Conservation (phyloP, 2,797 vertebrate genomes). For the Knipowitschia caucasica region DNA sequence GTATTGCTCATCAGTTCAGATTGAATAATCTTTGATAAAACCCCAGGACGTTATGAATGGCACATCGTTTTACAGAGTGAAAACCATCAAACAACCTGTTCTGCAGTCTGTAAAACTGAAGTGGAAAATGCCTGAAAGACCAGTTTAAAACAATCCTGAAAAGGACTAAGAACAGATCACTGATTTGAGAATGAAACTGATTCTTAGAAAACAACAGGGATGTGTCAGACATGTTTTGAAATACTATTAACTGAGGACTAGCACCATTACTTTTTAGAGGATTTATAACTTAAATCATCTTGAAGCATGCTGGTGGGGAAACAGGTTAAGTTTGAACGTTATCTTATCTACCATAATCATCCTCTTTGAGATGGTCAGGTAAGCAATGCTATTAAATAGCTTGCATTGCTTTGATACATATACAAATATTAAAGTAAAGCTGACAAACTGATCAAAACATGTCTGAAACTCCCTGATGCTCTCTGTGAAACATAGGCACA, state of each 20-base stretch:
- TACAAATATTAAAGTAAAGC: slow-evolving; percentile 24
- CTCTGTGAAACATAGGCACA: slow-evolving; percentile 81
- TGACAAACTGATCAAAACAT: slow-evolving; percentile 36
- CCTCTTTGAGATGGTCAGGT: not conserved
- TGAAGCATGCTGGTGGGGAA: too few relatives aligned
- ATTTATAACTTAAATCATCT: not conserved
- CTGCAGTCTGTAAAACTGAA: not conserved
- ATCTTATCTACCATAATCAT: not conserved
- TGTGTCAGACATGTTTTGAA: slow-evolving; percentile 38
- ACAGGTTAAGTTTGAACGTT: not conserved
- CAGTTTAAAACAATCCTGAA: slow-evolving; percentile 23
- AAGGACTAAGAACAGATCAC: slow-evolving; percentile 13
- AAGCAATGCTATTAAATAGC: not conserved
- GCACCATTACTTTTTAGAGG: slow-evolving; percentile 3
- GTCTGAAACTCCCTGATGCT: slow-evolving; percentile 35
- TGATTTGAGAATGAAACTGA: slow-evolving; percentile 54
- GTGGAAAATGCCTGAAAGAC: slow-evolving; percentile 9
- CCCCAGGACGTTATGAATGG: not conserved
- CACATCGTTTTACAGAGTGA: not conserved
- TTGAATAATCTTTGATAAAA: slow-evolving; percentile 8
- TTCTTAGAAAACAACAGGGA: slow-evolving; percentile 19
- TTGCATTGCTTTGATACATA: not conserved
- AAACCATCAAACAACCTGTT: not conserved
- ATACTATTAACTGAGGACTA: slow-evolving; percentile 9
- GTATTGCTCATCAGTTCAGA: not conserved